Evolutionary conservation across 2,888 invertebrate species (phyloP), one percentile per base, ranked within the genome.

Genomic region (Brachyopa scutellaris): DNA sequence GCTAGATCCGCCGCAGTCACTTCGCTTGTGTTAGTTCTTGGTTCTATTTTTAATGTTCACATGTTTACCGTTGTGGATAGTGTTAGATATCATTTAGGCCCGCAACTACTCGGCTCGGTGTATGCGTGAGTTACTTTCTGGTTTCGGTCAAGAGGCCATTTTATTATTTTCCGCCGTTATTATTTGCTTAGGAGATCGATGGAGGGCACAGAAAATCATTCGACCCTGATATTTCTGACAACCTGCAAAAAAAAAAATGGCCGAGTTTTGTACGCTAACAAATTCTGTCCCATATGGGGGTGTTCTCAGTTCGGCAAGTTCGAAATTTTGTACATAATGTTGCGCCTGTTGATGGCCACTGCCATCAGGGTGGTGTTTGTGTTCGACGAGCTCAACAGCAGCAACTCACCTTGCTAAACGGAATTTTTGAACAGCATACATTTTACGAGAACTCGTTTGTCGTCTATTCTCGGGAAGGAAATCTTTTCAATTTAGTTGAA

Each of bases 1-100:
- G 61, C 61, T 21, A 62, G 49, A 62, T 23, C 61, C 36, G 61
- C 53, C 38, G 38, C 33, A 74, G n/a, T 61, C 17, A 26, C 26
- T n/a, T 31, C 47, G 17, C 8, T 26, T 59, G 66, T 84, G 76
- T 85, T 55, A 26, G 69, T 80, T 85, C 84, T 72, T 23, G 26
- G 85, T 83, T 86, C 87, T 89, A 89, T 89, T 89, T 88, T 73
- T 83, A 78, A 66, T 15, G 13, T 66, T 77, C 70, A 70, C 53
- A 61, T 73, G 67, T 59, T 61, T 1, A 21, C 21, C 29, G 67
- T 40, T 53, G 62, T 78, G 73, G 49, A 61, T 82, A 77, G 77
- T 77, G 70, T 77, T 73, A 57, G 61, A 67, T 78, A 57, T 69
- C 80, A 62, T 40, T 29, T 53, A 29, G 59, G 45, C 45, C 42